Base-by-base conservation (phyloP, 2,113 vertebrate species). In the Prunella himalayana region DNA sequence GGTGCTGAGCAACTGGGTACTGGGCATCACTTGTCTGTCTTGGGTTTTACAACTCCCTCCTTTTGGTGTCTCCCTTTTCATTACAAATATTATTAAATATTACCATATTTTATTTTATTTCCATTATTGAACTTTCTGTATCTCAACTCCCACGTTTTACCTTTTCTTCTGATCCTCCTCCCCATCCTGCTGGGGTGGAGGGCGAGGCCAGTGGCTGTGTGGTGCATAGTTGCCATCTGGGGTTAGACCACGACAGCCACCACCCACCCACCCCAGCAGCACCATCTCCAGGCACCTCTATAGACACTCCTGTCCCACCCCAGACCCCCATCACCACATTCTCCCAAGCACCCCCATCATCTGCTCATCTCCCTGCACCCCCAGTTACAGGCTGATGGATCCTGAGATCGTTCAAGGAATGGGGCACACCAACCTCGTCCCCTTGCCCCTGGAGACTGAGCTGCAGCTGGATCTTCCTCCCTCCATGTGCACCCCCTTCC, bases 321-420 rank as follows among this genome's bases (percentile, higher is more conserved):
- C 23, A 47, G 23, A 44, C 21, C 21, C 21, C 50, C 0, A 0
- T 16, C 61, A 53, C 31, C 0, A 12, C 39, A 24, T 59, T 57
- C 13, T 15, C 21, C 75, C 30, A 15, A 3, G 2, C 6, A 23
- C 10, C 15, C 7, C 10, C 23, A 25, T 17, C 0, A 0, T 47
- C 30, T 53, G 27, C 47, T 35, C 10, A 7, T 20, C 19, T 17
- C 33, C 51, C 53, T 42, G 30, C 1, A 23, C 2, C 12, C 13
- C 4, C 21, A 79, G 9, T 1, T 50, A 53, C 4, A 7, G 42
- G 20, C 37, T 79, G 71, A 30, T 13, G 63, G 33, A 54, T 56
- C 79, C 73, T 21, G 86, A 47, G 27, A 20, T 37, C 39, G 19
- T 47, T 50, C 56, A 66, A 35, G 41, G 45, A 70, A 39, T 0